Percentiles rank a stretch among this genome's conserved stretches.
These are phyloP conservation scores for Cyprinodon brontotheroides DNA, from an alignment of 2,113 vertebrate species.

Conservation along the genomic window DNA sequence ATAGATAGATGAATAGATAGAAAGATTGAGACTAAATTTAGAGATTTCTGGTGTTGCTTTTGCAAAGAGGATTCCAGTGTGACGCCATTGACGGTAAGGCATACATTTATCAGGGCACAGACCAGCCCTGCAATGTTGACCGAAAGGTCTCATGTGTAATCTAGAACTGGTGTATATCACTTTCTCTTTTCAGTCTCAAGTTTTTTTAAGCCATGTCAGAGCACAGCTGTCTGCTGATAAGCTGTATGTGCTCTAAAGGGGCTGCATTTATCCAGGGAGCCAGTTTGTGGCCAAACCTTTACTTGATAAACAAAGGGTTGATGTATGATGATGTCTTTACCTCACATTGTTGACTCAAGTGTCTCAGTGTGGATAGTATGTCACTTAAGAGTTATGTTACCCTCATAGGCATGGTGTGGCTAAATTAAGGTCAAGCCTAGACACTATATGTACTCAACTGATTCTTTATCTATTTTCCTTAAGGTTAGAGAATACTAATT, in stretches of 20 bases:
- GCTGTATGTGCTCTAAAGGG: conserved; percentile 16
- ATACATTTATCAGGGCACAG: conserved; percentile 2
- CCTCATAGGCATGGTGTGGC: conserved; percentile 1
- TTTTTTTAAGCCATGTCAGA: conserved; percentile 15
- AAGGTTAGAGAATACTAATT: background rate
- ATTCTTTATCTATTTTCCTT: background rate
- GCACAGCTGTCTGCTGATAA: conserved; percentile 27
- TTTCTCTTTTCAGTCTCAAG: conserved; percentile 4
- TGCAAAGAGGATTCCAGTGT: background rate
- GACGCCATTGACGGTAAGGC: conserved; percentile 12
- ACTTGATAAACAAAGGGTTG: conserved; percentile 11
- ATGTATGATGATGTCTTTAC: conserved; percentile 26
- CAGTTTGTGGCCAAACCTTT: conserved; percentile 3
- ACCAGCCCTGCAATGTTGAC: conserved; percentile 16
- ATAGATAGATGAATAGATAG: no score
- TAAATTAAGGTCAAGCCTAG: background rate
- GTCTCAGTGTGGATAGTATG: background rate
- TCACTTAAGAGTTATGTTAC: conserved; percentile 31
- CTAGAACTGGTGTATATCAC: background rate
- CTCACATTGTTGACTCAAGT: conserved; percentile 26
- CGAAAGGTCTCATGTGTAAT: conserved; percentile 10
- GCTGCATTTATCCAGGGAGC: background rate
- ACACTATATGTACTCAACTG: background rate
- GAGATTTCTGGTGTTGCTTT: background rate
- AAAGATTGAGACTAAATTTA: background rate